Evolutionary conservation across 2,113 vertebrate species (phyloP), one percentile per base, ranked within the genome.

Genomic region (Nicator chloris): DNA sequence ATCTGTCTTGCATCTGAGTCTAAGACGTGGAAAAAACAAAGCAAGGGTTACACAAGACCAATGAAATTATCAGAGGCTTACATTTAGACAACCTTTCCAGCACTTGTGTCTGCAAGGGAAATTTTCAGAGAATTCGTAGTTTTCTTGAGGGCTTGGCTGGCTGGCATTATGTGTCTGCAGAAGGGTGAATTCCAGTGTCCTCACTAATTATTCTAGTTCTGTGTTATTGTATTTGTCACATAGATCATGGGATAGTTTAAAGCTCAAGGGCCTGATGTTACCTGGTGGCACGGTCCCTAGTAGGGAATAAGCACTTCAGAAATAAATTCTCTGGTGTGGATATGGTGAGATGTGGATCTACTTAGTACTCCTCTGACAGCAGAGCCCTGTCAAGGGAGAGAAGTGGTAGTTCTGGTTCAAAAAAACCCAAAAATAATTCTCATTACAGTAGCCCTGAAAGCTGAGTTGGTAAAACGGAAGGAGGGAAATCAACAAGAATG

Each of bases 241-340:
- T 4, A 22, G 51, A 51, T 53, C 31, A 53, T 28, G 47, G 72
- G 44, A 27, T 24, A 44, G 51, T 71, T 75, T 76, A 71, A 66
- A 76, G 18, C 35, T 75, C 61, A 51, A 65, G n/a, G n/a, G 31
- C 15, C 44, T 59, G 44, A 40, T 31, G 47, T 20, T 45, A 45
- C 1, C 1, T 22, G 56, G n/a, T 79, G 56, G 31, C 53, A 59
- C 0, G 0, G 59, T 56, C 47, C 73, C 44, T 65, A 50, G 19
- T 8, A 56, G 37, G 23, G 15, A 61, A 66, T 57, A n/a, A 59
- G 26, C 45, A 70, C 20, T 51, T 73, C 4, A 26, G 51, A 79
- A 8, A 21, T 47, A 49, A 86, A 35, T 45, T 64, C 56, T 65
- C 33, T 16, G 7, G 15, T 26, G 37, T 44, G 56, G 31, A 23